Evolutionary conservation across 2,797 vertebrate species (phyloP).

Genomic region (Selene dorsalis): DNA sequence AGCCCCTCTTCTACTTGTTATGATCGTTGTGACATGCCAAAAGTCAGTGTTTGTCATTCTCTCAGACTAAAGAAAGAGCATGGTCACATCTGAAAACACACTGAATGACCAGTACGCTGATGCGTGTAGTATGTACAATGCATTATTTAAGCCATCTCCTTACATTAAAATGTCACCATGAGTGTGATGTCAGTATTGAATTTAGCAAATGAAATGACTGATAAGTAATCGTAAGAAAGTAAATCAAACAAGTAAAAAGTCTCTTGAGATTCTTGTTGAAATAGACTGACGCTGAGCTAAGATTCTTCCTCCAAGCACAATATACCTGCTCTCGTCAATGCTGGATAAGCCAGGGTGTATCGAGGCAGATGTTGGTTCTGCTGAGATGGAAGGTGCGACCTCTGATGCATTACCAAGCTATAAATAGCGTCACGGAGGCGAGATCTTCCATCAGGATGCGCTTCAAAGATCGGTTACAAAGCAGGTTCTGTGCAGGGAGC

Average conservation of each 20-base stretch:
- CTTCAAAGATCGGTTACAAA: conserved; percentile 79
- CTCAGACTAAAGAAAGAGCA: background rate
- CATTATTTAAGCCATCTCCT: background rate
- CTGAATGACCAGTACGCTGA: background rate
- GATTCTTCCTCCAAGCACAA: conserved; percentile 24
- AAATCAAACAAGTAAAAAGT: background rate
- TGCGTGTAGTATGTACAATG: no score
- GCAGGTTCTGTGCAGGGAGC: conserved; percentile 66
- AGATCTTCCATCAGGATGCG: conserved; percentile 78
- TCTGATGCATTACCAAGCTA: conserved; percentile 82
- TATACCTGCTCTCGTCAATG: conserved; percentile 40
- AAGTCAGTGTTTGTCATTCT: conserved; percentile 29
- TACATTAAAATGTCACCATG: background rate
- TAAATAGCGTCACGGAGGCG: conserved; percentile 79
- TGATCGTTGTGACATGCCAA: conserved; percentile 16
- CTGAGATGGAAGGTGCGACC: conserved; percentile 79
- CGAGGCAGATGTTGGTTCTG: conserved; percentile 78
- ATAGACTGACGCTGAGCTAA: background rate
- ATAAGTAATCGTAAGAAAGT: background rate
- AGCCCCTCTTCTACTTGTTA: conserved; percentile 18
- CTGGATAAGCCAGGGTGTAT: conserved; percentile 64
- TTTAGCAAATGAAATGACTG: background rate
- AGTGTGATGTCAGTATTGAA: background rate
- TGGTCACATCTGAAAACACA: background rate
- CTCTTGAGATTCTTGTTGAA: background rate